Evolutionary conservation across 2,797 vertebrate species (phyloP).

Genomic region (Salmo trutta): DNA sequence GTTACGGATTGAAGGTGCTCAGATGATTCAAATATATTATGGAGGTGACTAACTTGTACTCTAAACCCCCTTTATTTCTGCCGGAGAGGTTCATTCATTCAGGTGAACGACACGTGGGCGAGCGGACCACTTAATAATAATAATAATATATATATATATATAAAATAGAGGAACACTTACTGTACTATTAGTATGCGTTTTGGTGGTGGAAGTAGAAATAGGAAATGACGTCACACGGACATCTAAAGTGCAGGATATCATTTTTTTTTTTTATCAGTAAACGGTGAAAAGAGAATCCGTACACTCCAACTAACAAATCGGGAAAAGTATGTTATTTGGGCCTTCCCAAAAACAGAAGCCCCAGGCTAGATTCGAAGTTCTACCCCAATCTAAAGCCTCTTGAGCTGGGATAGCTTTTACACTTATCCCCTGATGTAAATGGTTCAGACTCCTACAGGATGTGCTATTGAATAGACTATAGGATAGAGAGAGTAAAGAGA

Average conservation of each 20-base stretch:
- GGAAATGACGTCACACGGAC: not conserved
- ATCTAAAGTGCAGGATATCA: not conserved
- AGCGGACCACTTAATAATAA: too few species aligned
- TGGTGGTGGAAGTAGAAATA: too few species aligned
- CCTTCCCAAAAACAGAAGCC: not conserved
- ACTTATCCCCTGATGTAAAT: not conserved
- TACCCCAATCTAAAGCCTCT: not conserved
- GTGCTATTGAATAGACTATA: not conserved
- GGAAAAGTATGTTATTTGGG: not conserved
- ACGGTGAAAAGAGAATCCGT: too few species aligned
- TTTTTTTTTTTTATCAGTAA: too few species aligned
- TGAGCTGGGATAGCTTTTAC: not conserved
- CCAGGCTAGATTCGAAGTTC: not conserved
- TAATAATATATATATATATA: too few species aligned
- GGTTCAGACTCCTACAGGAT: too few species aligned
- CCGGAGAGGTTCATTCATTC: constrained; percentile 62
- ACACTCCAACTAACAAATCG: too few species aligned
- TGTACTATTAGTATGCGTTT: too few species aligned
- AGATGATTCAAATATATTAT: constrained; percentile 86
- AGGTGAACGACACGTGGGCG: not conserved
- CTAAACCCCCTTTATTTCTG: constrained; percentile 73
- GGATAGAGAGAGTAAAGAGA: too few species aligned
- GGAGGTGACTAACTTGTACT: constrained; percentile 77
- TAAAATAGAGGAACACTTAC: too few species aligned
- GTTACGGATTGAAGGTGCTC: constrained; percentile 7